phyloP scores from a whole-genome alignment of 1,140 invertebrate species.

The Agrypnia vestita region DNA sequence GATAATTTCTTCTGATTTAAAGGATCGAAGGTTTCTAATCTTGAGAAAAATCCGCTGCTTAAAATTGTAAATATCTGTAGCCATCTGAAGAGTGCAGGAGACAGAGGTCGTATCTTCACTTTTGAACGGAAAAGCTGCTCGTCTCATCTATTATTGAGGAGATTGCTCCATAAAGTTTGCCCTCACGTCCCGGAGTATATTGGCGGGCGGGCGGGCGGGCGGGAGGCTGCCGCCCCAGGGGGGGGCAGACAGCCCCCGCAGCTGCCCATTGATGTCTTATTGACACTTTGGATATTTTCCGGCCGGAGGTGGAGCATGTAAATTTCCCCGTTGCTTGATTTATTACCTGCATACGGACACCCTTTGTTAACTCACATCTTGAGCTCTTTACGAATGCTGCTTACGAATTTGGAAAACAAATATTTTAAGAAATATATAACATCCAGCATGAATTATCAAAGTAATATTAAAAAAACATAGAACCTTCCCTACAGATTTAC shows the following conservation, averaged over 20 bases:
- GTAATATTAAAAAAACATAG: no score
- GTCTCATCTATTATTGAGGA: conserved; percentile 61
- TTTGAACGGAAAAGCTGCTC: conserved; percentile 58
- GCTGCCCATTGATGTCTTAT: conserved; percentile 33
- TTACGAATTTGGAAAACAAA: no score
- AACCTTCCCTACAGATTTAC: no score
- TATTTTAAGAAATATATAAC: no score
- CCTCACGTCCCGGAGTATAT: conserved; percentile 58
- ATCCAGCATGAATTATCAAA: no score
- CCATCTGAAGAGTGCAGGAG: conserved; percentile 31
- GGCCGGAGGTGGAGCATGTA: conserved; percentile 21
- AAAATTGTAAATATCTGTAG: conserved; percentile 19
- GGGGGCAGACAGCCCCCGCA: not conserved
- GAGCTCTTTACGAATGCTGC: no score
- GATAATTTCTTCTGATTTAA: no score
- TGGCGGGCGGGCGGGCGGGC: conserved; percentile 31
- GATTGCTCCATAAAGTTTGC: conserved; percentile 61
- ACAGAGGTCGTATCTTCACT: conserved; percentile 53
- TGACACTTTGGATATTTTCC: conserved; percentile 42
- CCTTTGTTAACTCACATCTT: no score
- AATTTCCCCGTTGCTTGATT: conserved; percentile 14
- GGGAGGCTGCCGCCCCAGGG: not conserved
- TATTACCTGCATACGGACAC: no score
- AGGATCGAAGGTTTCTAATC: no score
- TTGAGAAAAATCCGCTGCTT: not conserved